These are phyloP conservation scores for Amazona finschi DNA, from an alignment of 2,797 vertebrate genomes.

Conservation along the genomic window DNA sequence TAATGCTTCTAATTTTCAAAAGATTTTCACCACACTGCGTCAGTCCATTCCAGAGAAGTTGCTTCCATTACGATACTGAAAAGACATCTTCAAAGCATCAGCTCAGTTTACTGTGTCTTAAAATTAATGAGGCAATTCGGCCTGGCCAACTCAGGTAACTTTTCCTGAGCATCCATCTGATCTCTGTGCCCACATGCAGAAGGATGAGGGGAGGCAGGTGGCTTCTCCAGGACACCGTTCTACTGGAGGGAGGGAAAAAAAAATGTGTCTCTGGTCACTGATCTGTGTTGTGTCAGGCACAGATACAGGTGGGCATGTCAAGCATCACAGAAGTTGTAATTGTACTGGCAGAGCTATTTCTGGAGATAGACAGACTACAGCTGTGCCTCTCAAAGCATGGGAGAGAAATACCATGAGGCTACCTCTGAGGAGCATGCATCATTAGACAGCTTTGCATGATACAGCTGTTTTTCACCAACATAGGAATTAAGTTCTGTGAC, in stretches of 20 bases:
- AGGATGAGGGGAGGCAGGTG: neutral
- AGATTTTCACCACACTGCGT: neutral
- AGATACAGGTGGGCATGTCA: neutral
- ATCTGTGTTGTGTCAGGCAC: neutral
- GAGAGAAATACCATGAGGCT: neutral
- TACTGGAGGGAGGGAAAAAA: neutral
- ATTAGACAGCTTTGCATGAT: neutral
- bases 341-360: neutral
- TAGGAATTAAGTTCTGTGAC: neutral
- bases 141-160: neutral
- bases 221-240: neutral
- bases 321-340: neutral
- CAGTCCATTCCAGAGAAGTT: neutral
- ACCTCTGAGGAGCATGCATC: neutral
- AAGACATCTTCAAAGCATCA: neutral
- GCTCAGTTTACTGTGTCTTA: neutral
- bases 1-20: neutral
- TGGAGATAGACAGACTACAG: neutral
- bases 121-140: neutral
- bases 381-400: neutral
- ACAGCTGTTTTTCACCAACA: neutral
- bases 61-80: neutral
- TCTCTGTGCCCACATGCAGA: accelerated
- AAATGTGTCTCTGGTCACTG: neutral
- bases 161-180: neutral